Evolutionary conservation across 2,797 vertebrate genomes (phyloP).

Genomic region (Pangasius krempfi): DNA sequence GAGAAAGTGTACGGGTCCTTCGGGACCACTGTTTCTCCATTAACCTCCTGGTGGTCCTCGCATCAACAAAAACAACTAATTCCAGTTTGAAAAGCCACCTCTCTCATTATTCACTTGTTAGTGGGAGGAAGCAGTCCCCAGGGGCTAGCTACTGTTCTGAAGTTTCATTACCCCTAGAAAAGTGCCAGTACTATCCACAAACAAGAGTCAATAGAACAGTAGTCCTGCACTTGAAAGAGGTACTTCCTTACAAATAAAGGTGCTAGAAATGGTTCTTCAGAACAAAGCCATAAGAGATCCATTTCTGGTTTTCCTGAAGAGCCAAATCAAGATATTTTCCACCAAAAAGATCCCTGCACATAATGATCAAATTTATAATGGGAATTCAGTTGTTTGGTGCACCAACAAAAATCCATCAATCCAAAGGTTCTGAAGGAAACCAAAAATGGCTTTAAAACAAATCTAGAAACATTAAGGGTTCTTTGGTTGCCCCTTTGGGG

Average conservation of each 20-base stretch:
- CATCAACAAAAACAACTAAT: conserved; percentile 60
- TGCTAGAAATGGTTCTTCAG: background rate
- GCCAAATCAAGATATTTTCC: background rate
- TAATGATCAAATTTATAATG: background rate
- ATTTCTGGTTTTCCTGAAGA: background rate
- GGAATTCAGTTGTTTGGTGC: background rate
- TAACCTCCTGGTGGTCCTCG: conserved; percentile 56
- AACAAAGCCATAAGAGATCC: background rate
- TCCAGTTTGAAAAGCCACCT: conserved; percentile 54
- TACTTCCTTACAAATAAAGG: background rate
- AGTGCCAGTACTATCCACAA: conserved; percentile 42
- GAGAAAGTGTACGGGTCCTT: conserved; percentile 47
- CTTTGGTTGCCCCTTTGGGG: background rate
- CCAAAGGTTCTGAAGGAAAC: background rate
- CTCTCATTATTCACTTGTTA: conserved; percentile 58
- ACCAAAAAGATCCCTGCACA: background rate
- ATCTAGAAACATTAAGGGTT: background rate
- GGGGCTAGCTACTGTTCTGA: conserved; percentile 44
- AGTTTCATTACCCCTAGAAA: conserved; percentile 53
- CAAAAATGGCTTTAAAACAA: background rate
- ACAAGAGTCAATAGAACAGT: conserved; percentile 50
- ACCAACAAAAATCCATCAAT: background rate
- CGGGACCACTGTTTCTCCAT: conserved; percentile 55
- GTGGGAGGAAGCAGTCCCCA: conserved; percentile 49
- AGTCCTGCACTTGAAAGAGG: conserved; percentile 17